Base-by-base conservation (phyloP, 37 sponge, comb jelly and placozoan genomes). In the Beroe forskalii region DNA sequence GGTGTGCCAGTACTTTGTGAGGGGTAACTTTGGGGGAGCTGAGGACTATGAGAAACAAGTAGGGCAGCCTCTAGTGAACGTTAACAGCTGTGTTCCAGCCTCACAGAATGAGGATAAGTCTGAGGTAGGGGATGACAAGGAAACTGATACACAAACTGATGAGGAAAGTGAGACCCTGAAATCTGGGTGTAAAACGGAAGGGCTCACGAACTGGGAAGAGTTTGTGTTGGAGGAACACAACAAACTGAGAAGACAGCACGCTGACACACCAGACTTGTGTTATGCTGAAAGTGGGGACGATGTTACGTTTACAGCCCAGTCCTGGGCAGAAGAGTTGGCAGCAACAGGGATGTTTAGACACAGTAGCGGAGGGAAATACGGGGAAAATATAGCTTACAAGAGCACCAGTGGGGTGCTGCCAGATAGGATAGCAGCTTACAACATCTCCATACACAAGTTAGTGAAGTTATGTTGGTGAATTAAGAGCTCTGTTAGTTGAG, bases 261-360 rank as follows among this genome's bases (percentile, higher is more conserved):
- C 31, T 1, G 40, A 30, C 23, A 72, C 75, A 3, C 8, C 23
- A 32, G 75, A 72, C 20, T 39, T 72, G 40, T 72, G 75, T 36
- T 72, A 72, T 32, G 75, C 40, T 8, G 75, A 35, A 39, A 72
- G 75, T 36, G 75, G 75, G 37, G 75, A 72, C 9, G 75, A 72
- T 72, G 40, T 72, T 1, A 72, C 75, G 0, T 72, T 38, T 20
- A 72, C 30, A 36, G 28, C 75, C 37, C 75, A 72, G 20, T 1
- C 6, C 8, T 72, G 75, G 75, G 75, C 75, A 22, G 39, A 72
- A 23, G 19, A 22, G 19, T 36, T 72, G 75, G 75, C 75, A 32
- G 39, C 23, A 20, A 39, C 23, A 30, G 14, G 19, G 40, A 72
- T 17, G 20, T n/a, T n/a, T n/a, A 72, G 28, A 39, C 40, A 72